A percentile compares a stretch with the other conserved stretches of the same genome.
Evolutionary conservation across 2,797 vertebrate species (phyloP).

Genomic region (Cynopterus sphinx): DNA sequence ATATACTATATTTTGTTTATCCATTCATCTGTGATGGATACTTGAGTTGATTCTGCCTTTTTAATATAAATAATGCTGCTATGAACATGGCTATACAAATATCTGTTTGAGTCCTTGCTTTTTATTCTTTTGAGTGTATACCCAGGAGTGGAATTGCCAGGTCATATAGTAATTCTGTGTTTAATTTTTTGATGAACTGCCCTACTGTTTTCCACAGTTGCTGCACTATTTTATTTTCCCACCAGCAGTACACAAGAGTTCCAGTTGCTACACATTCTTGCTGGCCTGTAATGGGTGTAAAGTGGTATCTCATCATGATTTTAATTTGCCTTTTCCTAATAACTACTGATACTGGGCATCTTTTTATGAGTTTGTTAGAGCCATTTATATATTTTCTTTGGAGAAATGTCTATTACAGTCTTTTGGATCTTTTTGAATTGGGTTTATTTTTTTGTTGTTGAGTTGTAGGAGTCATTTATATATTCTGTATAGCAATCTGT

Average conservation of each 20-base stretch:
- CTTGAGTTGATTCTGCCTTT: neutral
- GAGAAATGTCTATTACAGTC: neutral
- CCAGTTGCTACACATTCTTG: neutral
- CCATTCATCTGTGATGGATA: neutral
- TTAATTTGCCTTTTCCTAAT: constrained; percentile 4
- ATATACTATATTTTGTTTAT: neutral
- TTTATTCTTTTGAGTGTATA: neutral
- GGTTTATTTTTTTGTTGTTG: neutral
- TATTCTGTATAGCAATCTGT: neutral
- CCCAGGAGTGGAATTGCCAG: neutral
- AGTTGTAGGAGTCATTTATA: neutral
- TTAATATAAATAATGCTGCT: neutral
- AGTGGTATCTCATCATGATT: neutral
- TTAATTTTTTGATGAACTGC: neutral
- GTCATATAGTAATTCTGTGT: neutral
- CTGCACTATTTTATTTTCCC: neutral
- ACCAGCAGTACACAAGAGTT: neutral
- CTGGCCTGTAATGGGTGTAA: neutral
- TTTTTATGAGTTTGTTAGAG: neutral
- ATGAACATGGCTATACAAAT: neutral
- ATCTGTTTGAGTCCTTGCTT: neutral
- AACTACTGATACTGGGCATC: neutral
- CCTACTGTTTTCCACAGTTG: neutral
- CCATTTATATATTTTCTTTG: neutral
- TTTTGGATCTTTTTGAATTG: neutral